Percentiles rank a stretch among this genome's conserved stretches.
phyloP scores from a whole-genome alignment of 53 echinoderm and acorn worm species.

The Arbacia lixula region DNA sequence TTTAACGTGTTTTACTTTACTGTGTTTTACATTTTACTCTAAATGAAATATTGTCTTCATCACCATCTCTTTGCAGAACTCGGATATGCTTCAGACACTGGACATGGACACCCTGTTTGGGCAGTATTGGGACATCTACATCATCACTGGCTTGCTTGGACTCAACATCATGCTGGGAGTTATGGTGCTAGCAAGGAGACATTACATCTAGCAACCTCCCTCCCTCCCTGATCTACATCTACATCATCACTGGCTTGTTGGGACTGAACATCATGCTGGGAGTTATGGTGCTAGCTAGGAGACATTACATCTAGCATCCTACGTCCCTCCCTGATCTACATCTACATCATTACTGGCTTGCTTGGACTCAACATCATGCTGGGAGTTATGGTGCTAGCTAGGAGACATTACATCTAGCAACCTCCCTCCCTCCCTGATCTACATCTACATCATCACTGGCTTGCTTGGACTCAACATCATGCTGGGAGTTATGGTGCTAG shows the following conservation, averaged over 20 bases:
- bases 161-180: slow-evolving; percentile 84
- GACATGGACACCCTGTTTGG: slow-evolving; percentile 76
- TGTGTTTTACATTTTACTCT: too few species aligned
- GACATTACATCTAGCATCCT: slow-evolving; percentile 69
- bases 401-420: slow-evolving; percentile 77
- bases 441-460: slow-evolving; percentile 80
- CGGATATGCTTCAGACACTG: slow-evolving; percentile 58
- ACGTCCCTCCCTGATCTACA: too few species aligned
- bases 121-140: slow-evolving; percentile 92
- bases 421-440: neutral
- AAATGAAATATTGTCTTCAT: too few species aligned
- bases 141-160: slow-evolving; percentile 76
- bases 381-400: slow-evolving; percentile 72
- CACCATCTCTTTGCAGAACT: slow-evolving; percentile 77
- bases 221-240: slow-evolving; percentile 1
- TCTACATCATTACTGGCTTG: slow-evolving; percentile 79
- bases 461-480: slow-evolving; percentile 83
- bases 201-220: slow-evolving; percentile 60
- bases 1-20: too few species aligned
- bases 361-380: slow-evolving; percentile 85
- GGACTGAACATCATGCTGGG: slow-evolving; percentile 84
- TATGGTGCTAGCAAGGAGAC: slow-evolving; percentile 76
- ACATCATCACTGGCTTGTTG: slow-evolving; percentile 76
- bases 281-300: slow-evolving; percentile 74
- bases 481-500: slow-evolving; percentile 74